Evolutionary conservation across 2,113 vertebrate species (phyloP).

Genomic region (Odocoileus hemionus): DNA sequence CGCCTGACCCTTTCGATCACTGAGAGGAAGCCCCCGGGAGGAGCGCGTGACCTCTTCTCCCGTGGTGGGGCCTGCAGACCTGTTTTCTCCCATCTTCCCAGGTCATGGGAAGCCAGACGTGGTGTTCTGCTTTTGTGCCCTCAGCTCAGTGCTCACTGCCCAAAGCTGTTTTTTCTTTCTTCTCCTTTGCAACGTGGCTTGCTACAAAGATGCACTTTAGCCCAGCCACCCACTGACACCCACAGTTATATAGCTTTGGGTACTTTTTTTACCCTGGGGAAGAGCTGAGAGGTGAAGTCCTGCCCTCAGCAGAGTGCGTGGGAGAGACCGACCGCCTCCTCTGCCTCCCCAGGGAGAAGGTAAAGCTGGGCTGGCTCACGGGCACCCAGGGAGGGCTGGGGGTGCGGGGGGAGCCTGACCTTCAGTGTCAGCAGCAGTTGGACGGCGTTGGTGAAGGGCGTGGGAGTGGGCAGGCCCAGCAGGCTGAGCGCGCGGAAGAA

Average conservation of each 20-base stretch:
- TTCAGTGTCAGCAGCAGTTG: conserved; percentile 92
- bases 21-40: not conserved
- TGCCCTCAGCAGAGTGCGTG: rapidly evolving
- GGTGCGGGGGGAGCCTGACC: conserved; percentile 72
- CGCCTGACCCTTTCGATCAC: rapidly evolving
- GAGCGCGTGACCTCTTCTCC: rapidly evolving
- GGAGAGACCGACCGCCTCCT: not conserved
- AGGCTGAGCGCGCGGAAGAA: conserved; percentile 87
- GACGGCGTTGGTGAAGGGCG: conserved; percentile 90
- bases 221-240: not conserved
- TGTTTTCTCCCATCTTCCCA: not conserved
- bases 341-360: not conserved
- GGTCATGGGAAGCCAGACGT: not conserved
- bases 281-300: not conserved
- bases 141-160: not conserved
- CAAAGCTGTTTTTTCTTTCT: not conserved
- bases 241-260: rapidly evolving
- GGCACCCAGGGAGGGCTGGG: not conserved
- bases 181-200: not conserved
- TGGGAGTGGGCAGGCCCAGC: conserved; percentile 85
- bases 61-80: not conserved
- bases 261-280: not conserved
- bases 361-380: no score
- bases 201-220: not conserved
- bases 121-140: not conserved